These are phyloP conservation scores for Psophia crepitans DNA, from an alignment of 2,113 vertebrate species.

Conservation along the genomic window DNA sequence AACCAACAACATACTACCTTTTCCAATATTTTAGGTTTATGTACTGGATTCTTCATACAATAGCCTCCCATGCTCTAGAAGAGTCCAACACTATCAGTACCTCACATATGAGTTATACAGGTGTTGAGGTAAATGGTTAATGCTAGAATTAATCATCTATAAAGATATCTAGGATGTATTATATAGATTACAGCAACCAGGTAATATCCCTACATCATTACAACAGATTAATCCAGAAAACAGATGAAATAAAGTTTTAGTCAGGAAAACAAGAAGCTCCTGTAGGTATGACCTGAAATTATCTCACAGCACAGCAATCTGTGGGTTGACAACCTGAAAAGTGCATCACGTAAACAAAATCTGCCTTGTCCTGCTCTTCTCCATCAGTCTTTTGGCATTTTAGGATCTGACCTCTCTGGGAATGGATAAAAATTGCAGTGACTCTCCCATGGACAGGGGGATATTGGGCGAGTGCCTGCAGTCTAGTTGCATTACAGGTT, in stretches of 20 bases:
- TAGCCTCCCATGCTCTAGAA: not conserved
- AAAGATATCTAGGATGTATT: not conserved
- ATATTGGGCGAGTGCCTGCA: rapidly evolving
- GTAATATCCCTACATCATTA: not conserved
- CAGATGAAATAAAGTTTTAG: not conserved
- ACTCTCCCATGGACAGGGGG: not conserved
- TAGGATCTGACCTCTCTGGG: not conserved
- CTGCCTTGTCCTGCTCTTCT: not conserved
- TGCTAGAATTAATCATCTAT: not conserved
- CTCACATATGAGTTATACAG: not conserved
- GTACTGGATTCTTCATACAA: not conserved
- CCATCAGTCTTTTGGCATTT: not conserved
- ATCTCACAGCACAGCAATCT: not conserved
- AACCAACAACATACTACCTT: not conserved
- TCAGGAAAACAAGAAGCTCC: not conserved
- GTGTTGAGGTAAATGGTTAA: not conserved
- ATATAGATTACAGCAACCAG: not conserved
- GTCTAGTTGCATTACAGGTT: not conserved
- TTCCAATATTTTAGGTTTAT: not conserved
- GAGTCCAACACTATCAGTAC: not conserved
- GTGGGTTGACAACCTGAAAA: not conserved
- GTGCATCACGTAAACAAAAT: not conserved
- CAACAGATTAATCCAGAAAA: not conserved
- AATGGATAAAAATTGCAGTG: not conserved
- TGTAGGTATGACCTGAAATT: not conserved